phyloP scores from a whole-genome alignment of 2,113 vertebrate genomes.

The Saiga tatarica region DNA sequence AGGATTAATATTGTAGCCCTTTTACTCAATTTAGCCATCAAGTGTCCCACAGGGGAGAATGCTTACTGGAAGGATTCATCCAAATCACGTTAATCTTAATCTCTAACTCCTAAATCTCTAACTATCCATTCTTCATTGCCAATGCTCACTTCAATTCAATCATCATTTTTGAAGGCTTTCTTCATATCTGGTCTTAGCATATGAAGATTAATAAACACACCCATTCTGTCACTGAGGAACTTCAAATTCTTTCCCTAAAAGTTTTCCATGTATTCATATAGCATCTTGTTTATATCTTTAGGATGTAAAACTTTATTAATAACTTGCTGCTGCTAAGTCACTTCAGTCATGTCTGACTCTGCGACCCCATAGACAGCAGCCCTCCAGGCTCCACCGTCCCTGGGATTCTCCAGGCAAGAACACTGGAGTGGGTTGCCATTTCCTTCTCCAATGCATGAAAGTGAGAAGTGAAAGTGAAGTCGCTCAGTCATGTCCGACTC shows the following conservation, averaged over 20 bases:
- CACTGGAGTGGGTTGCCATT: too few species aligned
- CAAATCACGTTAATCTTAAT: not conserved
- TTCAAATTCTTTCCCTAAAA: not conserved
- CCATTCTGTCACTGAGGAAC: not conserved
- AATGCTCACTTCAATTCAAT: not conserved
- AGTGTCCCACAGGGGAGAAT: not conserved
- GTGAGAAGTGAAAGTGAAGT: too few species aligned
- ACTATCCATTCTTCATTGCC: not conserved
- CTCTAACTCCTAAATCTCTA: not conserved
- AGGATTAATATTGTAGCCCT: not conserved
- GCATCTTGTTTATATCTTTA: not conserved
- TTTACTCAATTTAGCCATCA: not conserved
- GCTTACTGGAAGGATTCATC: not conserved
- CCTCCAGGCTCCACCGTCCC: accelerated
- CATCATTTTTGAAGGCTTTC: not conserved
- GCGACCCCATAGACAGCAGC: too few species aligned
- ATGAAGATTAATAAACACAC: not conserved
- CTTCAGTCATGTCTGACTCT: too few species aligned
- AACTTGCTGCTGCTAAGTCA: too few species aligned
- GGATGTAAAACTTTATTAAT: not conserved
- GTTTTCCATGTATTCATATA: not conserved
- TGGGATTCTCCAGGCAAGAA: too few species aligned
- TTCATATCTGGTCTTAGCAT: not conserved
- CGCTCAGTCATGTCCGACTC: too few species aligned
- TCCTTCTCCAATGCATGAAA: too few species aligned